Conservation (phyloP, 2,113 vertebrate species). For the Theropithecus gelada region DNA sequence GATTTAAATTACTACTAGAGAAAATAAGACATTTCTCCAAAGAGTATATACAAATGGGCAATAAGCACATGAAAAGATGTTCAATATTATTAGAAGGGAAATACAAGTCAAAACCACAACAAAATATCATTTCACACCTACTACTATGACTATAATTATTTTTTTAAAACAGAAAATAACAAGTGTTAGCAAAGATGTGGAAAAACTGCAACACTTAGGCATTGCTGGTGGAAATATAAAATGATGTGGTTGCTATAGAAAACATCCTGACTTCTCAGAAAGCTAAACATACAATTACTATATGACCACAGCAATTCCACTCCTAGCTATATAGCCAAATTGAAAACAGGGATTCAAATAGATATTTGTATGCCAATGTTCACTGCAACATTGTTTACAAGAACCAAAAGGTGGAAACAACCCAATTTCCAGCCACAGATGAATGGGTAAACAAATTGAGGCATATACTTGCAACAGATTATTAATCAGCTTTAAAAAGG, state of each 20-base stretch:
- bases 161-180: not conserved
- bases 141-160: not conserved
- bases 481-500: not conserved
- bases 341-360: not conserved
- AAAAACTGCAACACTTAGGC: not conserved
- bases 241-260: not conserved
- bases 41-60: not conserved
- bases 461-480: not conserved
- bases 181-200: not conserved
- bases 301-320: not conserved
- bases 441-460: not conserved
- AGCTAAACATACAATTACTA: not conserved
- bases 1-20: not conserved
- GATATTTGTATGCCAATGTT: not conserved
- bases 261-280: not conserved
- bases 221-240: not conserved
- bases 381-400: not conserved
- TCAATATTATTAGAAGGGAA: not conserved
- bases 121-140: not conserved
- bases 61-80: not conserved
- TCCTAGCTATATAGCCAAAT: not conserved
- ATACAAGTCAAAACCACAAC: not conserved
- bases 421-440: not conserved
- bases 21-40: constrained; percentile 22
- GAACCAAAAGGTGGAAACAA: not conserved